Evolutionary conservation across 2,888 invertebrate species (phyloP).

Genomic region (Trichogramma evanescens): DNA sequence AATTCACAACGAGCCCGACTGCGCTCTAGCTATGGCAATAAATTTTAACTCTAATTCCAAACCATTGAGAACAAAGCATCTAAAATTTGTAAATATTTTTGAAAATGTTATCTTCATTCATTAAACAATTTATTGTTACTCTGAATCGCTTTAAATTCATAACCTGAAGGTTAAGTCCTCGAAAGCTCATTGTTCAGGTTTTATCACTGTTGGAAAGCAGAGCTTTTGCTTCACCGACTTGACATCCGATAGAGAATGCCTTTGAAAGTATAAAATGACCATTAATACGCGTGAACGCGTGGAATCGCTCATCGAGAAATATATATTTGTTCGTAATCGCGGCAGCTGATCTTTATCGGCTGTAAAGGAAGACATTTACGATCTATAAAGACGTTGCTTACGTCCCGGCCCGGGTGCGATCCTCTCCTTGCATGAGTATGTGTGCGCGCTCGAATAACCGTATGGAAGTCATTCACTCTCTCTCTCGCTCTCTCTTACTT

Average conservation of each 20-base stretch:
- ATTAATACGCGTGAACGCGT: background rate
- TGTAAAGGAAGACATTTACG: conserved; percentile 48
- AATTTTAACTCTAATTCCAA: no score
- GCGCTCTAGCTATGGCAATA: no score
- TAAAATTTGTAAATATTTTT: no score
- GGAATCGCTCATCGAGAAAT: conserved; percentile 16
- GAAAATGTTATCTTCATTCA: no score
- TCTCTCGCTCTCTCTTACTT: conserved; percentile 2
- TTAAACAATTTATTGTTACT: no score
- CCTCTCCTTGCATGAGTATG: conserved; percentile 29
- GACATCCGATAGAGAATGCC: no score
- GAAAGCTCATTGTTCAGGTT: no score
- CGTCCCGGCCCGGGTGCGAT: conserved; percentile 35
- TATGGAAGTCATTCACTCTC: conserved; percentile 13
- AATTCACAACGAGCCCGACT: background rate
- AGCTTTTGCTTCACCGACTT: no score
- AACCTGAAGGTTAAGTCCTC: no score
- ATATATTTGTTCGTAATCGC: background rate
- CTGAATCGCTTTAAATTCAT: no score
- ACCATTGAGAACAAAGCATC: no score
- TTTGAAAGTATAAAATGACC: background rate
- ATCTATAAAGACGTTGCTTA: conserved; percentile 46
- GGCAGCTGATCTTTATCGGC: conserved; percentile 45
- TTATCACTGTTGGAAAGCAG: no score
- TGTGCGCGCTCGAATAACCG: background rate